Percentiles rank a stretch among this genome's conserved stretches.
Evolutionary conservation across 2,888 invertebrate species (phyloP).

Genomic region (Chironomus riparius): DNA sequence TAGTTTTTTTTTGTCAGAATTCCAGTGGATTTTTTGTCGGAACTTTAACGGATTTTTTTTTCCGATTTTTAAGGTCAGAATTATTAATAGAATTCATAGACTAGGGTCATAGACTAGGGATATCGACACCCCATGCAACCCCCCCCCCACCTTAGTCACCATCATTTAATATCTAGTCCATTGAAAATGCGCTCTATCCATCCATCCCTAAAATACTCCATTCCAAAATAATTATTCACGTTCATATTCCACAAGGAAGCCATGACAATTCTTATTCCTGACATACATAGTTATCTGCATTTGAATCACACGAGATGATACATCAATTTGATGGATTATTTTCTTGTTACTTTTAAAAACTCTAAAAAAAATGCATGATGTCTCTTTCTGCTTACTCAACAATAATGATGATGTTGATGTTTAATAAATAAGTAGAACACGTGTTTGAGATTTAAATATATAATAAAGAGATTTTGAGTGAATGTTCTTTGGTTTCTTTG

Average conservation of each 20-base stretch:
- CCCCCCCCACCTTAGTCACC: too few relatives aligned
- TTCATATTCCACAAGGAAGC: background rate
- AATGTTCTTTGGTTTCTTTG: background rate
- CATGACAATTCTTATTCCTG: background rate
- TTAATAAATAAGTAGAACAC: background rate
- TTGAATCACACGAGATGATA: constrained; percentile 7
- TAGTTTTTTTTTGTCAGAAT: too few relatives aligned
- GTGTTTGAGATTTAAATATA: background rate
- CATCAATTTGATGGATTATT: constrained; percentile 15
- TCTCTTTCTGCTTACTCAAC: too few relatives aligned
- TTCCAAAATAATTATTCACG: background rate
- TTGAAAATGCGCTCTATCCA: too few relatives aligned
- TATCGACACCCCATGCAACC: too few relatives aligned
- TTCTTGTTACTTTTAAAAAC: background rate
- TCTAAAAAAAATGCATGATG: background rate
- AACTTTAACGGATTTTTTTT: too few relatives aligned
- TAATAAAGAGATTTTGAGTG: background rate
- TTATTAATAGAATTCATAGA: too few relatives aligned
- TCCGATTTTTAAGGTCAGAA: too few relatives aligned
- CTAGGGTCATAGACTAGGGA: too few relatives aligned
- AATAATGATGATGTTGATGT: background rate
- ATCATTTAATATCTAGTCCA: too few relatives aligned
- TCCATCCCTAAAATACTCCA: too few relatives aligned
- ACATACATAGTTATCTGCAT: background rate
- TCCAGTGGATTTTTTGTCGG: too few relatives aligned